Percentiles rank a stretch among this genome's conserved stretches.
These are phyloP conservation scores for Tragelaphus buxtoni DNA, from an alignment of 2,113 vertebrate species.

Conservation along the genomic window DNA sequence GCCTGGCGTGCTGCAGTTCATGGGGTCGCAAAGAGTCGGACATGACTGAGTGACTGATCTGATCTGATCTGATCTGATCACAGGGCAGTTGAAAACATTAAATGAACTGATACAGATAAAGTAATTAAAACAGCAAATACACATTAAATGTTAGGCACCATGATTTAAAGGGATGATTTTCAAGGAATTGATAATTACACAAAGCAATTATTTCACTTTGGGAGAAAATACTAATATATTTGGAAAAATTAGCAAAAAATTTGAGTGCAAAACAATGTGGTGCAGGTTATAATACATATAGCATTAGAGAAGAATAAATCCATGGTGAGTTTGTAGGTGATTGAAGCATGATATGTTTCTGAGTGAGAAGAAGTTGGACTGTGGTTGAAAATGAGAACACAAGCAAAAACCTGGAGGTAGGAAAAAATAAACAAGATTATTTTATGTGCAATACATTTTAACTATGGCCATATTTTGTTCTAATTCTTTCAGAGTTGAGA, in stretches of 20 bases:
- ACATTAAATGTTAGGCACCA: neutral
- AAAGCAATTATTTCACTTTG: neutral
- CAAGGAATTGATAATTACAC: neutral
- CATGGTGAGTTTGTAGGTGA: neutral
- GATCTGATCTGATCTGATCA: no score
- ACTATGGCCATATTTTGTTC: neutral
- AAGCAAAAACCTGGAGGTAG: neutral
- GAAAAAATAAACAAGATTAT: neutral
- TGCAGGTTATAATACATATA: neutral
- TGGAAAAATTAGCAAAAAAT: neutral
- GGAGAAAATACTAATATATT: neutral
- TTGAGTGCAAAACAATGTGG: neutral
- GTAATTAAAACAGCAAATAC: neutral
- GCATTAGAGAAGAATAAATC: neutral
- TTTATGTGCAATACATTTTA: neutral
- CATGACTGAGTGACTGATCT: no score
- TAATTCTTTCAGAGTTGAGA: slow-evolving; percentile 30
- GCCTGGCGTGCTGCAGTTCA: no score
- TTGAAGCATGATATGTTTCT: neutral
- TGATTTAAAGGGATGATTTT: slow-evolving; percentile 18
- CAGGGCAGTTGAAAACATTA: neutral
- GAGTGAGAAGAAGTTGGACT: neutral
- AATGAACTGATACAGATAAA: neutral
- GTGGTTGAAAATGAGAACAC: neutral
- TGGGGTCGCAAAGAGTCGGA: no score